Evolutionary conservation across 2,113 vertebrate genomes (phyloP).

Genomic region (Prunella fulvescens): DNA sequence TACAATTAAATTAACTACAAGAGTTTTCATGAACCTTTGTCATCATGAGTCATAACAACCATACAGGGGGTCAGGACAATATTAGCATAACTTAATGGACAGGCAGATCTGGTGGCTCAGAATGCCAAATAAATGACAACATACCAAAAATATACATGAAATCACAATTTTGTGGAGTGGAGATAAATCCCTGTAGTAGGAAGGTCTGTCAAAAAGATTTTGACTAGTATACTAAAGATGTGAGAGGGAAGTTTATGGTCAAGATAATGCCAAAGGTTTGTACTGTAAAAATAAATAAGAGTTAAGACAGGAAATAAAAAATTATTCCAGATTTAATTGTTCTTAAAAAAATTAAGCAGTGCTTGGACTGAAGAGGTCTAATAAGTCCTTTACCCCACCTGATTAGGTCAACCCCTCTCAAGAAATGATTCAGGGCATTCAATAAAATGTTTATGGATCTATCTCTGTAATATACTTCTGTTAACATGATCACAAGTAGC

Average conservation of each 20-base stretch:
- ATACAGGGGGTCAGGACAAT: not conserved
- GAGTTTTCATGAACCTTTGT: not conserved
- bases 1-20: not conserved
- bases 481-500: not conserved
- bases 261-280: not conserved
- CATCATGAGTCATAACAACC: not conserved
- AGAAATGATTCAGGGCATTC: fast-evolving
- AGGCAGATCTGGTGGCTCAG: not conserved
- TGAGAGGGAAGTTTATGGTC: not conserved
- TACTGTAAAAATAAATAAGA: not conserved
- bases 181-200: not conserved
- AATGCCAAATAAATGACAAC: not conserved
- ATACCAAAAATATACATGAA: not conserved
- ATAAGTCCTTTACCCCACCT: not conserved
- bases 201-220: not conserved
- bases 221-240: not conserved
- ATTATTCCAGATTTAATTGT: not conserved
- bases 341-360: not conserved
- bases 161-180: not conserved
- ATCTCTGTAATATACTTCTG: not conserved
- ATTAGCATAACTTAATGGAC: not conserved
- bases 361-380: not conserved
- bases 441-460: not conserved
- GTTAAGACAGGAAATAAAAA: not conserved
- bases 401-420: not conserved